Base-by-base conservation (phyloP, 1,140 invertebrate species). In the Drosophila jambulina region DNA sequence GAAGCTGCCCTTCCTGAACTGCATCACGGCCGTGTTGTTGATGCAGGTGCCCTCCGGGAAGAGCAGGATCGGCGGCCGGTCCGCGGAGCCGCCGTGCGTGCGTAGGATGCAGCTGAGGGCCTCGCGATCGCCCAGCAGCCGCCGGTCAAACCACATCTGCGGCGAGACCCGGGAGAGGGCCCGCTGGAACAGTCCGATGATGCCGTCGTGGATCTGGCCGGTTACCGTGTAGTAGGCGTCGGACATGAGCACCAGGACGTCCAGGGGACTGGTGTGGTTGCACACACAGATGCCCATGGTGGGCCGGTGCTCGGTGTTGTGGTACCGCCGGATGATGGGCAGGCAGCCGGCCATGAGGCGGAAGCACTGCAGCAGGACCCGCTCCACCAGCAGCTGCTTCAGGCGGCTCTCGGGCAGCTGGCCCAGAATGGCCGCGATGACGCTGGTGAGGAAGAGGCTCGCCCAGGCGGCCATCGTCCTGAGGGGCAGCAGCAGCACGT, bases 21-120 rank as follows among this genome's bases (percentile, higher is more conserved):
- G 84, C 84, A 87, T 75, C 0, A 87, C 84, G n/a, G 84, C 84
- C 23, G 84, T 87, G 46, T 87, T 87, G 40, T 87, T 88, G 57
- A 87, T 75, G 68, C 84, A 87, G 0, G 84, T 87, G 25, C 77
- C 84, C 64, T 87, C 84, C 29, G 84, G 84, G 12, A 87, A 87
- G 4, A 87, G 60, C 4, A 87, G 49, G 0, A 87, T 70, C 2
- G 84, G 84, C 3, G 84, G 84, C 0, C 51, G 45, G 10, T 62
- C 57, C 7, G 23, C 27, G 1, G 23, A 17, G 1, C 25, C n/a
- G 10, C 72, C 59, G 32, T 87, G 83, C n/a, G 45, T n/a, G 2
- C 80, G 68, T 5, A 87, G 25, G 0, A 70, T 13, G 6, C 45
- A 0, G 0, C 40, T 57, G 9, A 87, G 3, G 0, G 72, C 70